Evolutionary conservation across 1,140 invertebrate species (phyloP), one percentile per base, ranked within the genome.

Genomic region (Drosophila oshimai): DNA sequence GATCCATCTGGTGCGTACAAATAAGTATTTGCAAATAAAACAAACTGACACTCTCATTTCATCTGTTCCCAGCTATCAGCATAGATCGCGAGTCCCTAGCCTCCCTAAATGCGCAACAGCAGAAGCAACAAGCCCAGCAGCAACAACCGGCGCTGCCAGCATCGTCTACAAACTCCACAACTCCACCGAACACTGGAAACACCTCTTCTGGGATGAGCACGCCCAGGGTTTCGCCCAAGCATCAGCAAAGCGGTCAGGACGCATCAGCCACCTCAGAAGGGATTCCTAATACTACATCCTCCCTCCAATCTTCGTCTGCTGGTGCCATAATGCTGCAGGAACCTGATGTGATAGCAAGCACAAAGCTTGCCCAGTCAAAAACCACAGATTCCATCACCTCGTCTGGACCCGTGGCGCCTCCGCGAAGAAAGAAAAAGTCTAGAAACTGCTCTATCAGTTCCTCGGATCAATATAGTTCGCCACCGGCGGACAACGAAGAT

Each of bases 311-410:
- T 2, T 18, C 60, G 4, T 20, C 22, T 41, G 44, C 53, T 61
- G 50, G 42, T 18, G 62, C 58, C 64, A 89, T 91, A 39, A 88
- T 92, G 36, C 89, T 95, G 81, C 95, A 95, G 91, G 97, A 98
- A 91, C 97, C 97, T 18, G 97, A 99, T 92, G 96, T 99, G 72
- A 97, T 99, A 60, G 96, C 96, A 42, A 98, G 97, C 91, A 97
- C 97, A 51, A 98, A 98, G 92, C 78, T 93, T 70, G 93, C 93
- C 62, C 91, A 92, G 54, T 91, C 83, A 4, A 92, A 92, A 80
- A 90, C 78, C 10, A 91, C 90, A 4, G 90, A 91, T 58, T 91
- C 88, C 6, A 89, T 91, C 10, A 91, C 90, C 12, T 83, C 77
- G 7, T 77, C 87, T 36, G 89, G 90, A 6, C 96, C 96, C 3